Percentiles rank a stretch among this genome's conserved stretches.
Conservation (phyloP, 2,888 invertebrate genomes). For the Drosophila mimetica region DNA sequence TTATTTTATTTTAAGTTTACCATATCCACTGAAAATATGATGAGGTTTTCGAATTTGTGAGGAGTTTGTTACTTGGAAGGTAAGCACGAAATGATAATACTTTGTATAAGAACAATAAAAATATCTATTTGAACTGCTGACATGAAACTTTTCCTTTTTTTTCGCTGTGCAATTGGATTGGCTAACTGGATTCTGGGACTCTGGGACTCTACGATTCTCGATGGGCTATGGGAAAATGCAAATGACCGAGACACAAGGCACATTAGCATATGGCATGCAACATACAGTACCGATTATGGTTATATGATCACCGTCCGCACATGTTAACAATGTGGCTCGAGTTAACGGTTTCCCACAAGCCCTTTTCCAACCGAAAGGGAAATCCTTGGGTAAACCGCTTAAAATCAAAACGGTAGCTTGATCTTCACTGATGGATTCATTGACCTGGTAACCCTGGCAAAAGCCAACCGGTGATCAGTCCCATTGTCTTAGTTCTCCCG, state of each 20-base stretch:
- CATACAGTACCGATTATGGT: slow-evolving; percentile 15
- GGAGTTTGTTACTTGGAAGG: too few species aligned
- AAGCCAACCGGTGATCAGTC: slow-evolving; percentile 8
- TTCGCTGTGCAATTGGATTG: slow-evolving; percentile 6
- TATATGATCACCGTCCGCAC: slow-evolving; percentile 18
- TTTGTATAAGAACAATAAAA: too few species aligned
- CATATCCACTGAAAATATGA: too few species aligned
- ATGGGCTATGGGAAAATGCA: slow-evolving; percentile 64
- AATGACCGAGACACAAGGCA: slow-evolving; percentile 44
- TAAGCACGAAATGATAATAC: too few species aligned
- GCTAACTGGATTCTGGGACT: slow-evolving; percentile 34
- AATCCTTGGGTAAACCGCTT: slow-evolving; percentile 4
- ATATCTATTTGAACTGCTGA: too few species aligned
- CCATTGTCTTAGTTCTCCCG: slow-evolving; percentile 36
- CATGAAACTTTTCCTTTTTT: neutral
- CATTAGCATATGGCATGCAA: slow-evolving; percentile 47
- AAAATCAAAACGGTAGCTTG: slow-evolving; percentile 3
- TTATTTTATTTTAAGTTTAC: too few species aligned
- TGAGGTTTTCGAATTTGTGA: too few species aligned
- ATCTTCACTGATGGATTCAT: slow-evolving; percentile 32
- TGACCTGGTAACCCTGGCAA: slow-evolving; percentile 49
- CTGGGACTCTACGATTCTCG: slow-evolving; percentile 15
- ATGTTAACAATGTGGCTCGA: slow-evolving; percentile 16
- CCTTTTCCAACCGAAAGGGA: slow-evolving; percentile 21
- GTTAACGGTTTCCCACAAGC: slow-evolving; percentile 6